Evolutionary conservation across 2,113 vertebrate genomes (phyloP).

Genomic region (Saguinus imperator): DNA sequence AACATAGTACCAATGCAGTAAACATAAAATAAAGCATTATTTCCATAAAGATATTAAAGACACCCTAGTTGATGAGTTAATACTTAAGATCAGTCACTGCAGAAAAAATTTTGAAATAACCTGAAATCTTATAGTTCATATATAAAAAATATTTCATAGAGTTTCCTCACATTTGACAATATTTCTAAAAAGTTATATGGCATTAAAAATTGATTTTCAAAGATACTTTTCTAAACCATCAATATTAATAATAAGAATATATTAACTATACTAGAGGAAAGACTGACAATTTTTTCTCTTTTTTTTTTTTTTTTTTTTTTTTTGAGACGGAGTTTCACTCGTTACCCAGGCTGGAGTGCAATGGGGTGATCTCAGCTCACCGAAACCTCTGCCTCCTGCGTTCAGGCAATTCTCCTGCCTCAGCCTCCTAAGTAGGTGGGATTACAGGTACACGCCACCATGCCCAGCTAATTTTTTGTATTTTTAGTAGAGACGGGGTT

Average conservation of each 20-base stretch:
- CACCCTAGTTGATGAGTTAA: not conserved
- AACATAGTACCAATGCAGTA: not conserved
- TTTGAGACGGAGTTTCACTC: too few relatives aligned
- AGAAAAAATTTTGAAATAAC: not conserved
- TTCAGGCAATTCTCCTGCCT: too few relatives aligned
- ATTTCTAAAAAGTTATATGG: not conserved
- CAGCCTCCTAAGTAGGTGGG: too few relatives aligned
- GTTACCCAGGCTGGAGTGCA: too few relatives aligned
- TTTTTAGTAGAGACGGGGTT: too few relatives aligned
- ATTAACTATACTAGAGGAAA: not conserved
- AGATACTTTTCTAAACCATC: not conserved
- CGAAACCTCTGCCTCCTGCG: too few relatives aligned
- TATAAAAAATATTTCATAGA: not conserved
- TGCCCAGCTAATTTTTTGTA: too few relatives aligned
- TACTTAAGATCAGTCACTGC: not conserved
- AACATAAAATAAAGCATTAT: not conserved
- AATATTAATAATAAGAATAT: not conserved
- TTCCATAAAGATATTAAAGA: not conserved
- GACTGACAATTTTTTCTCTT: not conserved
- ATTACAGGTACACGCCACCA: too few relatives aligned
- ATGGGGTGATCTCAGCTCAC: too few relatives aligned
- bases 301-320: too few relatives aligned
- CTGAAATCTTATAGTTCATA: not conserved
- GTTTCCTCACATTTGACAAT: not conserved
- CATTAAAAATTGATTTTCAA: not conserved